A percentile compares a stretch with the other conserved stretches of the same genome.
phyloP scores from a whole-genome alignment of 2,113 vertebrate genomes.

The Antechinus stuartii region DNA sequence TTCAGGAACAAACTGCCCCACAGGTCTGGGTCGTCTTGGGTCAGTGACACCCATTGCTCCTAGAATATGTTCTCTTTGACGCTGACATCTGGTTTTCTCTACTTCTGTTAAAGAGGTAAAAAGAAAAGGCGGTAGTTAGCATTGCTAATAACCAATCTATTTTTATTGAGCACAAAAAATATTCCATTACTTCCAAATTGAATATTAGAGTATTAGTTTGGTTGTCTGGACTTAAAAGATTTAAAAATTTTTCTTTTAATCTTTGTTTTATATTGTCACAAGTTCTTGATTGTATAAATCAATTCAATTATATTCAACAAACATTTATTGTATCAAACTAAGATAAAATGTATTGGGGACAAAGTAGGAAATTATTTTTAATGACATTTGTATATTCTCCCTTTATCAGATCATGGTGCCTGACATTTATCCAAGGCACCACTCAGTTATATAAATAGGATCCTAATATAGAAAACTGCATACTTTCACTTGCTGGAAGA shows the following conservation, averaged over 20 bases:
- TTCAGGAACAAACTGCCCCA: slow-evolving; percentile 87
- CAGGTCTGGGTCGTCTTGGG: slow-evolving; percentile 73
- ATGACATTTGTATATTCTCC: background rate
- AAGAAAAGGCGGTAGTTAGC: fast-evolving
- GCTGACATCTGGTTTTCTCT: slow-evolving; percentile 90
- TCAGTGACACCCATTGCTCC: slow-evolving; percentile 50
- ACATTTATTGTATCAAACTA: background rate
- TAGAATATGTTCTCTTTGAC: slow-evolving; percentile 86
- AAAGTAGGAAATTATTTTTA: background rate
- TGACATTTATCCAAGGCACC: background rate
- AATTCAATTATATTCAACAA: background rate
- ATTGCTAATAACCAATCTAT: fast-evolving
- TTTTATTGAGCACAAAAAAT: fast-evolving
- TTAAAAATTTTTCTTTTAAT: background rate
- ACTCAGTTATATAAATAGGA: background rate
- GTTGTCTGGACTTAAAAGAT: background rate
- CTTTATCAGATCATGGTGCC: background rate
- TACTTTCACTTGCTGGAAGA: background rate
- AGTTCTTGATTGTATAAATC: slow-evolving; percentile 7
- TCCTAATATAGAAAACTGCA: background rate
- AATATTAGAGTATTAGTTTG: too few relatives aligned
- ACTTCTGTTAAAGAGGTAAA: slow-evolving; percentile 77
- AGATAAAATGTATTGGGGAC: background rate
- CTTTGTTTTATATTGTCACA: background rate
- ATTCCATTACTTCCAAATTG: fast-evolving